These are phyloP conservation scores for Hoplodrina ambigua DNA, from an alignment of 2,888 invertebrate species.

Conservation along the genomic window DNA sequence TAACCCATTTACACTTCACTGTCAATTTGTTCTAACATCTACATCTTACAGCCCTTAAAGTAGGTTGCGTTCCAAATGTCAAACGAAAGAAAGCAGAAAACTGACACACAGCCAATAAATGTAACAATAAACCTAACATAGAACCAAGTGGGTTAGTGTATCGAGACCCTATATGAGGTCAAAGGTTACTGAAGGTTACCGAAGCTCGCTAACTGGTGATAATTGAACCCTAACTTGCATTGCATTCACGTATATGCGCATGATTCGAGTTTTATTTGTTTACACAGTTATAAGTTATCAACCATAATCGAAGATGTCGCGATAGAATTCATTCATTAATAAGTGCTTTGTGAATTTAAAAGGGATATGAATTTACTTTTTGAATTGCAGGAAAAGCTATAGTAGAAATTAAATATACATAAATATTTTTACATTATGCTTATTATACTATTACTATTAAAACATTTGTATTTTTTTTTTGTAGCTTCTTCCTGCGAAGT, in stretches of 20 bases:
- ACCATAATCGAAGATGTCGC: conserved; percentile 42
- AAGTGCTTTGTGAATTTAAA: conserved; percentile 6
- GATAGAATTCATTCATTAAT: conserved; percentile 26
- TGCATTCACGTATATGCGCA: conserved; percentile 73
- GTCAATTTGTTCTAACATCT: conserved; percentile 35
- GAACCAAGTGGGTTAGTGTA: conserved; percentile 75
- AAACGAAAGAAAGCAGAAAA: conserved; percentile 57
- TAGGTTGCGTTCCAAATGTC: conserved; percentile 57
- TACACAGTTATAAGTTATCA: conserved; percentile 51
- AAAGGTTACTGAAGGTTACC: conserved; percentile 76
- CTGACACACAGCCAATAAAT: conserved; percentile 44
- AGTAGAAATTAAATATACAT: conserved; percentile 12
- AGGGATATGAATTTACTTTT: conserved; percentile 34
- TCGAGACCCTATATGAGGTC: conserved; percentile 75
- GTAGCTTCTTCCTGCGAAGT: too few relatives aligned
- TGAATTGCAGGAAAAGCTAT: conserved; percentile 2
- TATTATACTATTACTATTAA: not conserved
- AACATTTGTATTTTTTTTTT: too few relatives aligned
- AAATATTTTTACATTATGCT: not conserved
- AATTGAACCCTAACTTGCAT: conserved; percentile 82
- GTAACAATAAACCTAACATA: conserved; percentile 48
- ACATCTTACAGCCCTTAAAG: conserved; percentile 32
- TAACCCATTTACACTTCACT: conserved; percentile 26
- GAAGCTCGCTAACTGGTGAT: conserved; percentile 79
- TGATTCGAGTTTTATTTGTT: conserved; percentile 72